Evolutionary conservation across 2,113 vertebrate species (phyloP).

Genomic region (Atractosteus spatula): DNA sequence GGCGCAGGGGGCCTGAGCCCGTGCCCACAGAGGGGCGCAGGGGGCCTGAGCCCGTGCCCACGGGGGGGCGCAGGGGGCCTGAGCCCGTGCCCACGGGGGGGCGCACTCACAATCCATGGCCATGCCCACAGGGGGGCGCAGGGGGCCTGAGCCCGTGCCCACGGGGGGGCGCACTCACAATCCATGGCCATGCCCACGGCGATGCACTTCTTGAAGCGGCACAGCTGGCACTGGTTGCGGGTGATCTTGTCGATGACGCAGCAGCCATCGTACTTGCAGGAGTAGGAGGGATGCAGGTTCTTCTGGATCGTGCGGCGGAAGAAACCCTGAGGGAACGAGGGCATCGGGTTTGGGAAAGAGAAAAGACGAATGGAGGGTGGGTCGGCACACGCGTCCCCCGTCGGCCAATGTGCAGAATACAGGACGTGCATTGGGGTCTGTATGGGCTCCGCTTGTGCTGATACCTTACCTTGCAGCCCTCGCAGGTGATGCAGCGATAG

Average conservation of each 20-base stretch:
- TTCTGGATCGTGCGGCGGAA: constrained; percentile 97
- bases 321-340: constrained; percentile 72
- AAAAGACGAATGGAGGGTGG: constrained; percentile 33
- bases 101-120: constrained; percentile 73
- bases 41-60: constrained; percentile 80
- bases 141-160: too few species aligned
- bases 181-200: constrained; percentile 82
- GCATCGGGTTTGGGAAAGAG: not conserved
- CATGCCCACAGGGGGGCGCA: constrained; percentile 76
- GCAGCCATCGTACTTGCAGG: constrained; percentile 93
- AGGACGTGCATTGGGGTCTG: constrained; percentile 29
- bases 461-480: constrained; percentile 89
- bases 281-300: constrained; percentile 90
- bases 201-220: constrained; percentile 96
- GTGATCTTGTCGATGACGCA: constrained; percentile 97
- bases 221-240: constrained; percentile 96
- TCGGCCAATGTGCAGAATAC: constrained; percentile 66
- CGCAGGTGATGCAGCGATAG: constrained; percentile 98
- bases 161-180: constrained; percentile 50
- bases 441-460: too few species aligned
- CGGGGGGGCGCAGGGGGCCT: constrained; percentile 86
- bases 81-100: too few species aligned
- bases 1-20: too few species aligned
- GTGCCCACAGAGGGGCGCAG: constrained; percentile 38
- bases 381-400: constrained; percentile 43